Percentiles rank a stretch among this genome's conserved stretches.
Conservation (phyloP, 2,797 vertebrate genomes). For the Falco peregrinus region DNA sequence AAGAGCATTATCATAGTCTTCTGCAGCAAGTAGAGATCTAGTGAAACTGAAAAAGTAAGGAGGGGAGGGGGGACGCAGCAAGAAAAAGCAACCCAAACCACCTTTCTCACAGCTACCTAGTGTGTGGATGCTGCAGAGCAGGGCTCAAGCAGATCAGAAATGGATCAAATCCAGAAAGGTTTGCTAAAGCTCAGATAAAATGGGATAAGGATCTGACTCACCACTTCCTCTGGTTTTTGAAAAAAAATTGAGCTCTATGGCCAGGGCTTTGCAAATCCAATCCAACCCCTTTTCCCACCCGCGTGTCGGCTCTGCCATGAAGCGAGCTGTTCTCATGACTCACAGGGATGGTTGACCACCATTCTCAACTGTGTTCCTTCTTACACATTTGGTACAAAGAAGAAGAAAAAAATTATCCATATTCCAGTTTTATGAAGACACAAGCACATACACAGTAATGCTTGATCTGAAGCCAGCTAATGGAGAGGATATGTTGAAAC, state of each 20-base stretch:
- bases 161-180: not conserved
- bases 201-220: slow-evolving; percentile 17
- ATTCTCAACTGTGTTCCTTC: slow-evolving; percentile 43
- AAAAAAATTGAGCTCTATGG: not conserved
- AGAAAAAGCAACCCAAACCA: not conserved
- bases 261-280: not conserved
- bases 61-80: not conserved
- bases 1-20: not conserved
- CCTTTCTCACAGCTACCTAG: not conserved
- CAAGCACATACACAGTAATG: slow-evolving; percentile 66
- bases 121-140: not conserved
- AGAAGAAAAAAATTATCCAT: slow-evolving; percentile 5
- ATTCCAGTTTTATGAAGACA: slow-evolving; percentile 65
- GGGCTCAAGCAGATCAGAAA: not conserved
- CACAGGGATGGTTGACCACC: slow-evolving; percentile 23
- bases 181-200: slow-evolving; percentile 14
- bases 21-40: not conserved
- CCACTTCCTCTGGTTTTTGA: slow-evolving; percentile 35
- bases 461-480: slow-evolving; percentile 75
- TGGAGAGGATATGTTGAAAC: slow-evolving; percentile 72
- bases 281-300: not conserved
- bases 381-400: slow-evolving; percentile 62
- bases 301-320: fast-evolving
- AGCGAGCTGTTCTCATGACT: slow-evolving; percentile 29
- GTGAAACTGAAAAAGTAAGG: not conserved